phyloP scores from a whole-genome alignment of 2,888 invertebrate genomes.

The Chirona hameri region DNA sequence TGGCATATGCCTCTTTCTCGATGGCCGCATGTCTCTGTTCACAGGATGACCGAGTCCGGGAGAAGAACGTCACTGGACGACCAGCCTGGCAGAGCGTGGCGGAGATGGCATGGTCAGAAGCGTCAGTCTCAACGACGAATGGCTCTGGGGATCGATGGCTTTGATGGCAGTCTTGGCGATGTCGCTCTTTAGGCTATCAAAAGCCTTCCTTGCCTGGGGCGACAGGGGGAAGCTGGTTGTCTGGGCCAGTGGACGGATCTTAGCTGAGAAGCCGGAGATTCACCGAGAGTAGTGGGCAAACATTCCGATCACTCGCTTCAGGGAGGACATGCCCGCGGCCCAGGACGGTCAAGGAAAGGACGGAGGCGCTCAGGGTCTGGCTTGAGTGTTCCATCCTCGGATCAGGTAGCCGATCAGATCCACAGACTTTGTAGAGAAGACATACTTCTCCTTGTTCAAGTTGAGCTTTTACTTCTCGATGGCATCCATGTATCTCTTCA shows the following conservation, averaged over 20 bases:
- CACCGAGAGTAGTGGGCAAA: slow-evolving; percentile 26
- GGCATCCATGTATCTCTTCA: slow-evolving; percentile 25
- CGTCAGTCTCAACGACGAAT: slow-evolving; percentile 32
- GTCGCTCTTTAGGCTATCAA: slow-evolving; percentile 22
- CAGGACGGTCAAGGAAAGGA: slow-evolving; percentile 22
- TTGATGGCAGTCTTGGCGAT: slow-evolving; percentile 3
- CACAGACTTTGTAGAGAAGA: background rate
- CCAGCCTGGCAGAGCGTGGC: background rate
- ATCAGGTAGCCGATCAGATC: slow-evolving; percentile 26
- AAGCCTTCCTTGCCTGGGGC: background rate
- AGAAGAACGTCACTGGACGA: background rate
- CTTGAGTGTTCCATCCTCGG: background rate
- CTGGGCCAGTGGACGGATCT: background rate
- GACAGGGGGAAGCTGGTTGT: slow-evolving; percentile 8
- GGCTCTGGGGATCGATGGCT: background rate
- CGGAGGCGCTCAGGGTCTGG: slow-evolving; percentile 29
- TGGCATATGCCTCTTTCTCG: slow-evolving; percentile 33
- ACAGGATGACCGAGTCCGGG: background rate
- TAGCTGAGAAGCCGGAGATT: background rate
- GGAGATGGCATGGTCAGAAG: background rate
- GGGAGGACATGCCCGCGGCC: background rate
- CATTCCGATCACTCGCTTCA: background rate
- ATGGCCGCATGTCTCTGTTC: slow-evolving; percentile 23
- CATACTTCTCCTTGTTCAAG: slow-evolving; percentile 3
- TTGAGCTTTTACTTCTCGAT: slow-evolving; percentile 30